Percentiles rank a stretch among this genome's conserved stretches.
Evolutionary conservation across 2,888 invertebrate genomes (phyloP).

Genomic region (Volucella inflata): DNA sequence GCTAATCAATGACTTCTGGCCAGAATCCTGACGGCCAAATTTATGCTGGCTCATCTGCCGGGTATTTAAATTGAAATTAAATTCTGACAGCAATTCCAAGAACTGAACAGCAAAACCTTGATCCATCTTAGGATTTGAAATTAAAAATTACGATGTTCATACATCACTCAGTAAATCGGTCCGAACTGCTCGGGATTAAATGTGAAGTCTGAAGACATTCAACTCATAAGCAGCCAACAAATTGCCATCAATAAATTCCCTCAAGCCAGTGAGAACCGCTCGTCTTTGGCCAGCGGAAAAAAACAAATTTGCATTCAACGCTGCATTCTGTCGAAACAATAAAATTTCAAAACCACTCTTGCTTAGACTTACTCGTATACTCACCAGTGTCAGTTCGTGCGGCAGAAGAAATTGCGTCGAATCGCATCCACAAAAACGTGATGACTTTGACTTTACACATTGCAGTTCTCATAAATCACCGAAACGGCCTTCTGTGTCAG

Average conservation of each 20-base stretch:
- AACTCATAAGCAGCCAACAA: conserved; percentile 53
- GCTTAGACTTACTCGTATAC: conserved; percentile 30
- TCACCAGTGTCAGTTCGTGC: conserved; percentile 42
- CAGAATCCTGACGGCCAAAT: too few relatives aligned
- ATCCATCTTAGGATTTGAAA: neutral
- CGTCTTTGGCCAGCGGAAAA: neutral
- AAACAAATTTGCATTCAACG: conserved; percentile 61
- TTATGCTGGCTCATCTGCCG: too few relatives aligned
- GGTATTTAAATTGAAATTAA: too few relatives aligned
- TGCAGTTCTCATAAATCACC: conserved; percentile 67
- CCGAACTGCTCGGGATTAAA: conserved; percentile 45
- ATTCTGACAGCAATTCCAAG: neutral
- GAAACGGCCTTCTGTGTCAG: conserved; percentile 51
- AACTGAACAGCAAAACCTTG: neutral
- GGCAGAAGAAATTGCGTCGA: conserved; percentile 34
- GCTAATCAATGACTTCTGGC: too few relatives aligned
- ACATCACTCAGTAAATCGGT: conserved; percentile 13
- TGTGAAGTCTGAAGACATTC: conserved; percentile 41
- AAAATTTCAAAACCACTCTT: conserved; percentile 52
- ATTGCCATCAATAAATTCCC: conserved; percentile 58
- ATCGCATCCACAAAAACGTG: conserved; percentile 57
- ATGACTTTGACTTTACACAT: conserved; percentile 60
- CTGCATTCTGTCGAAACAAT: conserved; percentile 53
- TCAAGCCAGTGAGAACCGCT: neutral
- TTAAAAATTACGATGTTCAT: conserved; percentile 14